Base-by-base conservation (phyloP, 2,797 vertebrate genomes). In the Holocentrus rufus region DNA sequence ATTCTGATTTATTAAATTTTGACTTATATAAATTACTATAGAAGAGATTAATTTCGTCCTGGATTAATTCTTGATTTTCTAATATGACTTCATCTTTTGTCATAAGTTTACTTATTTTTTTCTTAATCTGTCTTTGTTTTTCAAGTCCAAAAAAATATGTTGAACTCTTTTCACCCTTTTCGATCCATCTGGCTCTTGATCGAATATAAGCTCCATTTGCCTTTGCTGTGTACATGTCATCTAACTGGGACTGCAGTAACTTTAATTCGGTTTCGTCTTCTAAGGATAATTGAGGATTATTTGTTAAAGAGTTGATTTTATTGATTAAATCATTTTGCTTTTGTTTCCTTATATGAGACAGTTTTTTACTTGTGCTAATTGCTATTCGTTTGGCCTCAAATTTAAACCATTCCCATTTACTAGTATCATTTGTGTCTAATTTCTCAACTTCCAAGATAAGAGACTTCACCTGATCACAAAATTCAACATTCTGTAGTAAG, bases 341-440 rank as follows among this genome's bases (percentile, higher is more conserved):
- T 31, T 31, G 3, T 31, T 31, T 31, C 30, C 30, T 31, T 31
- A 31, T 31, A 31, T 7, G 30, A 3, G 30, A 31, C 7, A 31
- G 7, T 49, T 34, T 50, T 50, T 64, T 64, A 15, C 14, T 6
- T 30, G 31, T 65, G 30, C 36, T 20, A 17, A 23, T 13, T 22
- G 44, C 44, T 50, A 63, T 65, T 39, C 18, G n/a, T 54, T 54
- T 54, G 14, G 22, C 27, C 20, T 65, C 22, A 39, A 54, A 65
- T 30, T 65, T 65, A 25, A 64, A 64, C 62, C 47, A 65, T 53
- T 25, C 13, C 31, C n/a, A 65, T 52, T 65, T 52, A 65, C 13
- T 50, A 1, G 15, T 64, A 6, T 50, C 14, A 25, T 7, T 22
- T 47, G 23, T 39, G 9, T 53, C 31, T 14, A 65, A 3, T 3